phyloP scores from a whole-genome alignment of 2,113 vertebrate genomes.

The Morphnarchus princeps region DNA sequence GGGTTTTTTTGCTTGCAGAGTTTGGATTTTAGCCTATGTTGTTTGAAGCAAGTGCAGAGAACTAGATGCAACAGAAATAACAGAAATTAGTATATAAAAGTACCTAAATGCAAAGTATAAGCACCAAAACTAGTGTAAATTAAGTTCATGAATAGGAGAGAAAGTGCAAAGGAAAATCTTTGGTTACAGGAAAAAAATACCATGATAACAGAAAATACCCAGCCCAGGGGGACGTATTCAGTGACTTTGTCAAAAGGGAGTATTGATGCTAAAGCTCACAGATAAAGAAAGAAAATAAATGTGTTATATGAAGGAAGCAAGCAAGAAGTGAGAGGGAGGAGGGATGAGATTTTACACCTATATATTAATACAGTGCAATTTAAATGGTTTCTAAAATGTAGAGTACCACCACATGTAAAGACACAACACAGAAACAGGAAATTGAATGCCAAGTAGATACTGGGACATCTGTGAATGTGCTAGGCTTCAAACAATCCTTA shows the following conservation, averaged over 20 bases:
- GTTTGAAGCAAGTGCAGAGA: background rate
- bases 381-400: background rate
- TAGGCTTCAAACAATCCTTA: background rate
- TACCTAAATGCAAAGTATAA: background rate
- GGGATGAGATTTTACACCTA: background rate
- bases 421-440: background rate
- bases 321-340: background rate
- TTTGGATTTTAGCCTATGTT: background rate
- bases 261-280: background rate
- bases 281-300: background rate
- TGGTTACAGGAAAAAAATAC: background rate
- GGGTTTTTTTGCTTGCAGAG: background rate
- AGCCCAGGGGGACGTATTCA: background rate
- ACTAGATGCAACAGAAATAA: background rate
- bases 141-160: background rate
- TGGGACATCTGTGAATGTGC: background rate
- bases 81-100: background rate
- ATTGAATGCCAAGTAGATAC: background rate
- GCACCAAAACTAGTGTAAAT: background rate
- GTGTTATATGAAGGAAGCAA: background rate
- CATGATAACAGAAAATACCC: background rate
- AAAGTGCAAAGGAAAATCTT: background rate
- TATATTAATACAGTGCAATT: background rate
- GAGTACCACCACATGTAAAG: background rate
- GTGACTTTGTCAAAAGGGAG: background rate